Base-by-base conservation (phyloP, 2,797 vertebrate genomes). In the Smutsia gigantea region DNA sequence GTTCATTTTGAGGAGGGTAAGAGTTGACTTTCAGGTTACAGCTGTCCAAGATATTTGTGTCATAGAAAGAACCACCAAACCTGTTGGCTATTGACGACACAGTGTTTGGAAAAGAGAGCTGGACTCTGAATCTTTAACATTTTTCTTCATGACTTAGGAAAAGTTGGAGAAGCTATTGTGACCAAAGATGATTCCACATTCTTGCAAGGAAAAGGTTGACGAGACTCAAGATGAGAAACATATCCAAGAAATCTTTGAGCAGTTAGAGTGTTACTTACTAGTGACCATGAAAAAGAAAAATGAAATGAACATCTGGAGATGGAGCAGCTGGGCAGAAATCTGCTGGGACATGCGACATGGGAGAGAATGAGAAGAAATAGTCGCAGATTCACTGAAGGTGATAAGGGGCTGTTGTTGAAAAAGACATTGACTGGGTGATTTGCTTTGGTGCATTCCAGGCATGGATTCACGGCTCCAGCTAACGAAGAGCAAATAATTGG, bases 201-300 rank as follows among this genome's bases (percentile, higher is more conserved):
- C 49, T 99, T 99, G 19, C 99, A 98, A 96, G 99, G 99, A 5
- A 99, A 99, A 5, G 99, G 99, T 46, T 51, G 99, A 98, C 87
- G 95, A 99, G 2, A 97, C 98, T 19, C 98, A 99, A 18, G 91
- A 99, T 1, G 99, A 99, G 83, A 99, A 99, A 89, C 99, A 99
- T 1, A 98, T 98, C 10, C 98, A 98, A 1, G 99, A 99, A 98
- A 99, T 99, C 2, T 97, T 87, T 0, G 99, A 99, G 96, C 98
- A 99, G 97, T 98, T 99, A 55, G 99, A 74, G 99, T 64, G 98
- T 49, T 95, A 99, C 99, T 46, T 88, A 99, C 98, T 93, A 99
- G 99, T n/a, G 99, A 99, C 96, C 99, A 99, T 3, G 99, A 99
- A 97, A 99, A 99, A 97, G 99, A 99, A 98, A 99, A 99, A 57